phyloP scores from a whole-genome alignment of 2,113 vertebrate genomes.

The Thalassarche chlororhynchos region DNA sequence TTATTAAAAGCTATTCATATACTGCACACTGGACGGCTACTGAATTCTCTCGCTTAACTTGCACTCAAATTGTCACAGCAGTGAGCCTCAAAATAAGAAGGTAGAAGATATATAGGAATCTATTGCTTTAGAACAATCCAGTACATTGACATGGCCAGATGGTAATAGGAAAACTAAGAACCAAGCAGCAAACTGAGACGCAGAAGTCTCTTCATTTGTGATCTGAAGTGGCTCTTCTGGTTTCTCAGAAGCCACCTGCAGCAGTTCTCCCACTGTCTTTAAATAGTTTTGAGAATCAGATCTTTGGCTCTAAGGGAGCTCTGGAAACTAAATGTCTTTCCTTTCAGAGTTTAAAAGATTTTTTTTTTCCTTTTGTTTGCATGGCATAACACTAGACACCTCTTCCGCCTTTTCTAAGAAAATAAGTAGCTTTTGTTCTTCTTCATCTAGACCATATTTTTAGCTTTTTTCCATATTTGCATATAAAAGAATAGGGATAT shows the following conservation, averaged over 20 bases:
- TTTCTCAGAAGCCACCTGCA: not conserved
- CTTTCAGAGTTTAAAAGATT: not conserved
- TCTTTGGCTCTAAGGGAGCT: not conserved
- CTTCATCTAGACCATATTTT: not conserved
- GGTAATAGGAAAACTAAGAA: not conserved
- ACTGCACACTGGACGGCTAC: not conserved
- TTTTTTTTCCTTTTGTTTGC: not conserved
- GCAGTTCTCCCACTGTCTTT: not conserved
- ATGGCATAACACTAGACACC: not conserved
- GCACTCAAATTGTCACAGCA: not conserved
- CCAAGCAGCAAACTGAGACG: not conserved
- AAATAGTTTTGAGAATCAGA: not conserved
- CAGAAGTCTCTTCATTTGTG: not conserved
- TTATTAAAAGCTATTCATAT: slow-evolving; percentile 38
- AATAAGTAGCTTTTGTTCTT: not conserved
- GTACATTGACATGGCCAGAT: not conserved
- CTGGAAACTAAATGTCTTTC: not conserved
- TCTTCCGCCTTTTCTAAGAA: not conserved
- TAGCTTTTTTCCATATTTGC: not conserved
- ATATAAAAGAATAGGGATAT: not conserved
- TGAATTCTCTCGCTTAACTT: not conserved
- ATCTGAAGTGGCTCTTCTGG: not conserved
- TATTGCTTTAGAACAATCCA: not conserved
- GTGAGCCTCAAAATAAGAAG: not conserved
- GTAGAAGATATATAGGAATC: not conserved